Conservation (phyloP, 2,888 invertebrate species). For the Stenurella melanura region DNA sequence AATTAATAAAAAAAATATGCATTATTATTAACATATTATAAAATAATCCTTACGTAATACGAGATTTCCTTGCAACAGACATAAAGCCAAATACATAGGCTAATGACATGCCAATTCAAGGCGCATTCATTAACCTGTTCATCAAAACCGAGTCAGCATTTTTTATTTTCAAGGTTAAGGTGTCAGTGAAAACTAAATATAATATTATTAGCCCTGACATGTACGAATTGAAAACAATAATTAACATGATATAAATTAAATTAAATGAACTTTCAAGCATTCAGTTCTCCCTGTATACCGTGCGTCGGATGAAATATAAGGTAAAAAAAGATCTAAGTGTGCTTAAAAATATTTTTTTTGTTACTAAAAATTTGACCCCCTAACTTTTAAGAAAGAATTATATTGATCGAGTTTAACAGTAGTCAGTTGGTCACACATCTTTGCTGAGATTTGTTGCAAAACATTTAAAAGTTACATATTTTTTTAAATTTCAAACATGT, state of each 20-base stretch:
- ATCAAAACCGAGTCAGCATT: slow-evolving; percentile 47
- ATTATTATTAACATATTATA: neutral
- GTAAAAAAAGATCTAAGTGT: neutral
- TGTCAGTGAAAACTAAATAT: slow-evolving; percentile 38
- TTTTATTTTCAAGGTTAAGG: slow-evolving; percentile 49
- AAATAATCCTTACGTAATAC: neutral
- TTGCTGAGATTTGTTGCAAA: too few species aligned
- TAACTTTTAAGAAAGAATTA: too few species aligned
- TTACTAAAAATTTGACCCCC: too few species aligned
- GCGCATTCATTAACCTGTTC: slow-evolving; percentile 51
- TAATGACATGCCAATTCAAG: slow-evolving; percentile 45
- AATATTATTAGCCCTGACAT: slow-evolving; percentile 48
- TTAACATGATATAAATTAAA: slow-evolving; percentile 45
- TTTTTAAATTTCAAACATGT: too few species aligned
- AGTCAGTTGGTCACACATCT: too few species aligned
- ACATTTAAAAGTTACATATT: too few species aligned
- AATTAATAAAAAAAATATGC: too few species aligned
- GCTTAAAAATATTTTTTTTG: too few species aligned
- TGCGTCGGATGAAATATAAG: slow-evolving; percentile 37
- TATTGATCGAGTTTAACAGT: too few species aligned
- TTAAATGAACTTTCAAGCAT: slow-evolving; percentile 31
- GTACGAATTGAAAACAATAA: slow-evolving; percentile 49
- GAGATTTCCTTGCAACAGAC: neutral
- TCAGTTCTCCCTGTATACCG: slow-evolving; percentile 47
- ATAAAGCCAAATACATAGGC: slow-evolving; percentile 27